phyloP scores from a whole-genome alignment of 35 echinoderm and acorn worm species.

The Patiria miniata region DNA sequence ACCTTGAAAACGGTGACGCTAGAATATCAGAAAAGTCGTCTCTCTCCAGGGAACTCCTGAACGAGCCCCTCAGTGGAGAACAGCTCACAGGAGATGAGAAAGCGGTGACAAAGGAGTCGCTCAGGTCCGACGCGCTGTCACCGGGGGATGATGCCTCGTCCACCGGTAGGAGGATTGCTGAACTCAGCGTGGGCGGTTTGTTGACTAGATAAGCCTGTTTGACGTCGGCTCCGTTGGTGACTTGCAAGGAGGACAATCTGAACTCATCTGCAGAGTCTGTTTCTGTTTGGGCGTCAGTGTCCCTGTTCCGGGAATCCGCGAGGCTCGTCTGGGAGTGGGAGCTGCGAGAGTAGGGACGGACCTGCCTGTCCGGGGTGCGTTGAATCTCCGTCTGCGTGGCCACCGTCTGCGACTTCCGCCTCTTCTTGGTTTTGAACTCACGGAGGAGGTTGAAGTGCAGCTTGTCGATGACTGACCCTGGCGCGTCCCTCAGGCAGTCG shows the following conservation, averaged over 20 bases:
- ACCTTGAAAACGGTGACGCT: too few species aligned
- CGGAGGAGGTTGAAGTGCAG: background rate
- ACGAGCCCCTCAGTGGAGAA: slow-evolving; percentile 5
- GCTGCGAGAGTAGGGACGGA: background rate
- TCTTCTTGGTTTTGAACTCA: background rate
- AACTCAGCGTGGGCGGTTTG: background rate
- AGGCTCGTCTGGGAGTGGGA: background rate
- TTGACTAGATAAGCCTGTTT: slow-evolving; percentile 9
- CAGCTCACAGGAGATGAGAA: slow-evolving; percentile 13
- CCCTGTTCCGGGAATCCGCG: background rate
- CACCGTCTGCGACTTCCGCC: background rate
- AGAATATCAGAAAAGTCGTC: too few species aligned
- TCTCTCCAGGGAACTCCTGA: background rate
- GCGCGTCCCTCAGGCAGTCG: background rate
- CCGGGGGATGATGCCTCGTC: background rate
- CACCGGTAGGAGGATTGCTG: background rate
- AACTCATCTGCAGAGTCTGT: background rate
- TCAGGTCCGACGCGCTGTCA: slow-evolving; percentile 2
- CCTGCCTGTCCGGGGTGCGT: background rate
- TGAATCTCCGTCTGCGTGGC: background rate
- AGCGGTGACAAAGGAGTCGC: slow-evolving; percentile 2
- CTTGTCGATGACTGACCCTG: background rate
- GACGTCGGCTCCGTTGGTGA: background rate
- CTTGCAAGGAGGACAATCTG: background rate
- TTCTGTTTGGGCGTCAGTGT: background rate